A percentile compares a stretch with the other conserved stretches of the same genome.
These are phyloP conservation scores for Acanthosepion lycidas DNA, from an alignment of 2,888 invertebrate genomes.

Conservation along the genomic window DNA sequence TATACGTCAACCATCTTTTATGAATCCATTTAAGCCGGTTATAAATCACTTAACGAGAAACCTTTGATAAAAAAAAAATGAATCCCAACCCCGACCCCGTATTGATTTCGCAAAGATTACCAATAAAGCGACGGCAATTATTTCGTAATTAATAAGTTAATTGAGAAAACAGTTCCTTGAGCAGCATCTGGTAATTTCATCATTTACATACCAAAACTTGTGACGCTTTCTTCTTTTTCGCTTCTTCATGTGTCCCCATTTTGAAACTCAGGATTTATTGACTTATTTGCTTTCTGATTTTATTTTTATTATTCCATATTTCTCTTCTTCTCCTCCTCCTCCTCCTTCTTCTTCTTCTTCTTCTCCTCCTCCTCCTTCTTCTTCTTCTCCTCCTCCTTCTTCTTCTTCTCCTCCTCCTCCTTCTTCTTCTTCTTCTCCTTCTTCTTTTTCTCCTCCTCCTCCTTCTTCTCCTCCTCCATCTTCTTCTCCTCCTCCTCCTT, in stretches of 20 bases:
- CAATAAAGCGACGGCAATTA: not conserved
- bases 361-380: too few relatives aligned
- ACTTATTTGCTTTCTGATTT: too few relatives aligned
- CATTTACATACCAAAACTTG: not conserved
- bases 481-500: too few relatives aligned
- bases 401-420: too few relatives aligned
- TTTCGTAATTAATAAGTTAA: constrained; percentile 14
- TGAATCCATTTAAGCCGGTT: not conserved
- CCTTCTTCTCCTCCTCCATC: too few relatives aligned
- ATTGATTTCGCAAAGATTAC: not conserved
- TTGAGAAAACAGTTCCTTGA: not conserved
- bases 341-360: too few relatives aligned
- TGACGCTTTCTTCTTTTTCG: not conserved
- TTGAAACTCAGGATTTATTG: too few relatives aligned
- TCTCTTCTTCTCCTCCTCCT: not conserved
- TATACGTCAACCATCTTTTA: not conserved
- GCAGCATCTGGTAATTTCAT: not conserved
- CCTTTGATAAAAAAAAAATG: not conserved
- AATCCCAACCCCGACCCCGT: not conserved
- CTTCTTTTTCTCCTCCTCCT: too few relatives aligned
- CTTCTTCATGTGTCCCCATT: too few relatives aligned
- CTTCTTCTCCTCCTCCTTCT: too few relatives aligned
- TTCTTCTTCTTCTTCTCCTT: too few relatives aligned
- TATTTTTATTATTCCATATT: too few relatives aligned
- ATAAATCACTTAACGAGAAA: not conserved